A percentile compares a stretch with the other conserved stretches of the same genome.
These are phyloP conservation scores for Leptopilina clavipes DNA, from an alignment of 1,140 invertebrate genomes.

Conservation along the genomic window DNA sequence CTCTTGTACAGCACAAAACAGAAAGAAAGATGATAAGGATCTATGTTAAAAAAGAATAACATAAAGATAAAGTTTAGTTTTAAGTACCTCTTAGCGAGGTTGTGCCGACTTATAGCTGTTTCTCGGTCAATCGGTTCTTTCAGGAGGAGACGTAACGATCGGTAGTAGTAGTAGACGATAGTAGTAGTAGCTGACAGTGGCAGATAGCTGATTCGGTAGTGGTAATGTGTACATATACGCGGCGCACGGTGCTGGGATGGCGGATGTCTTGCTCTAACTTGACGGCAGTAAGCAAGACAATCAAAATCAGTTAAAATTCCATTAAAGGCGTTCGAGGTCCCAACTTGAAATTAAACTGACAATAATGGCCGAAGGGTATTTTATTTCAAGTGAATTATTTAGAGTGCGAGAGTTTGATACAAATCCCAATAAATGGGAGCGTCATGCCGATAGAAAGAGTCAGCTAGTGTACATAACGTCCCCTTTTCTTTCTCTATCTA, in stretches of 20 bases:
- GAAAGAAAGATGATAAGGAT: constrained; percentile 39
- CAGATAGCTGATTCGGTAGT: constrained; percentile 70
- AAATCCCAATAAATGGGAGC: no score
- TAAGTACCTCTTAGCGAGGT: constrained; percentile 70
- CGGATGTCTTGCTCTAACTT: constrained; percentile 74
- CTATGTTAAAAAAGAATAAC: constrained; percentile 39
- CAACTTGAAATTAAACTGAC: neutral
- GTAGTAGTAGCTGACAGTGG: constrained; percentile 71
- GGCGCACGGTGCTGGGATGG: constrained; percentile 72
- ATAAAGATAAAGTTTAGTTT: constrained; percentile 49
- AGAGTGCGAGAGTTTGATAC: no score
- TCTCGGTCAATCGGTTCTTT: constrained; percentile 68
- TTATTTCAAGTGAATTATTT: no score
- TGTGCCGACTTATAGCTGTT: constrained; percentile 70
- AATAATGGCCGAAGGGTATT: no score
- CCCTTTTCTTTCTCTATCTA: no score
- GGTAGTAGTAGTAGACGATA: constrained; percentile 70
- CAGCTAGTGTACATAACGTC: no score
- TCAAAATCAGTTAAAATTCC: constrained; percentile 62
- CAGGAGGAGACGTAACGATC: constrained; percentile 72
- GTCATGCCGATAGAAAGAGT: no score
- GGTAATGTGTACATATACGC: constrained; percentile 73
- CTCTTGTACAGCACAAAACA: constrained; percentile 32
- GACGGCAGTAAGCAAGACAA: constrained; percentile 71
- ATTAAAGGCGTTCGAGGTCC: constrained; percentile 42